Evolutionary conservation across 2,113 vertebrate genomes (phyloP).

Genomic region (Cyphomyrus discorhynchus): DNA sequence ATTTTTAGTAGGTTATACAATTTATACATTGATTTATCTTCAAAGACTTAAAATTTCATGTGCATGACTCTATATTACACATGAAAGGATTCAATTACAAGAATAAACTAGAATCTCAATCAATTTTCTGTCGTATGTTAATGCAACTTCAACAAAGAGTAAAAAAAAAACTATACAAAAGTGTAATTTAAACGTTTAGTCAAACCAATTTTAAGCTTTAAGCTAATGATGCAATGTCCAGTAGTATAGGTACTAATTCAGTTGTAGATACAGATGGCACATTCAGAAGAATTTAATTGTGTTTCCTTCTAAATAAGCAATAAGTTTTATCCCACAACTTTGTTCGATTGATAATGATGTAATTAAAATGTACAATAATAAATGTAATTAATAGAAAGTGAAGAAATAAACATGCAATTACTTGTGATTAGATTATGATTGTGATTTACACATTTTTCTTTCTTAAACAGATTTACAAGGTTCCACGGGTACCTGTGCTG

Average conservation of each 20-base stretch:
- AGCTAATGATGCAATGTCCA: slow-evolving; percentile 28
- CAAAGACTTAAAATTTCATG: slow-evolving; percentile 1
- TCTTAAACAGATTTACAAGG: neutral
- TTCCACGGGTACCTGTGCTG: neutral
- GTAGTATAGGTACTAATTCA: neutral
- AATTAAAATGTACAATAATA: neutral
- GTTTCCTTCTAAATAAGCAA: neutral
- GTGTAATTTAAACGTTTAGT: slow-evolving; percentile 4
- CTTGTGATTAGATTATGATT: neutral
- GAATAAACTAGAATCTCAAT: neutral
- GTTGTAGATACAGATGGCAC: neutral
- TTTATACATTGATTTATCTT: slow-evolving; percentile 9
- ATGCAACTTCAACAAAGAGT: neutral
- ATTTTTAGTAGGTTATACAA: slow-evolving; percentile 14
- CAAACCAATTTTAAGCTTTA: neutral
- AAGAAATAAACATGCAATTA: neutral
- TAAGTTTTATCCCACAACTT: neutral
- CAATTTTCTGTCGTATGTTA: slow-evolving; percentile 11
- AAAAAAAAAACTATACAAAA: slow-evolving; percentile 6
- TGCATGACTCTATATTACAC: neutral
- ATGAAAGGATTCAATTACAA: slow-evolving; percentile 15
- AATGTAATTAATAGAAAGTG: neutral
- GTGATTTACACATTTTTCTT: neutral
- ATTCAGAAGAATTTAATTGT: slow-evolving; percentile 29
- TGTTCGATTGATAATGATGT: neutral